Evolutionary conservation across 2,888 invertebrate genomes (phyloP).

Genomic region (Nomada fabriciana): DNA sequence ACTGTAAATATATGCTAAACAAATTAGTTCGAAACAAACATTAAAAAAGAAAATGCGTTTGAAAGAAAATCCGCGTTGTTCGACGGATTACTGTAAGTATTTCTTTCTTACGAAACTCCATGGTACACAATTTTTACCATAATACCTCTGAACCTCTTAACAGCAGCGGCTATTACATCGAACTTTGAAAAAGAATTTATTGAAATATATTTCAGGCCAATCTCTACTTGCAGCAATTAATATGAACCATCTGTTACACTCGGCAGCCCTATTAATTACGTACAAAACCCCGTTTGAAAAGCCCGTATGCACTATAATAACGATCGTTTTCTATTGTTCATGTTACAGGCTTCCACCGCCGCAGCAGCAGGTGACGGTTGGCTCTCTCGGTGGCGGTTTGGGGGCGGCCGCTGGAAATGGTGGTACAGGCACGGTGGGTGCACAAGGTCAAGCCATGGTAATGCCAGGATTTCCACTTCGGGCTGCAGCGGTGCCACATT

Average conservation of each 20-base stretch:
- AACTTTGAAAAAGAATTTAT: too few species aligned
- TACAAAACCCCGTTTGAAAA: neutral
- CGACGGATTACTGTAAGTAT: too few species aligned
- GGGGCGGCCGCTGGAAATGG: constrained; percentile 84
- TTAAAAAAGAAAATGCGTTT: too few species aligned
- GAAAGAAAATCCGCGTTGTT: too few species aligned
- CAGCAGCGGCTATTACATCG: too few species aligned
- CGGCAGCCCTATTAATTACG: neutral
- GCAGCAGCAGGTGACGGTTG: constrained; percentile 85
- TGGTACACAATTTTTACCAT: too few species aligned
- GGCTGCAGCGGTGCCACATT: constrained; percentile 90
- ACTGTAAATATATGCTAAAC: too few species aligned
- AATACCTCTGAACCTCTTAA: too few species aligned
- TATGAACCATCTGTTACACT: neutral
- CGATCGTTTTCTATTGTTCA: constrained; percentile 6
- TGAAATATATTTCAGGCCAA: neutral
- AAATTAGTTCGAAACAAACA: too few species aligned
- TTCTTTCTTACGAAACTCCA: too few species aligned
- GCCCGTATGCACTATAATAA: constrained; percentile 8
- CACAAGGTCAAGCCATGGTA: constrained; percentile 91
- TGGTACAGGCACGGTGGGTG: constrained; percentile 87
- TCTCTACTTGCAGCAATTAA: neutral
- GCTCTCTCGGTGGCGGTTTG: constrained; percentile 86
- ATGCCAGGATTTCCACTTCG: constrained; percentile 95
- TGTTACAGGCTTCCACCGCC: constrained; percentile 85